Evolutionary conservation across 2,888 invertebrate species (phyloP), one percentile per base, ranked within the genome.

Genomic region (Julus scandinavius): DNA sequence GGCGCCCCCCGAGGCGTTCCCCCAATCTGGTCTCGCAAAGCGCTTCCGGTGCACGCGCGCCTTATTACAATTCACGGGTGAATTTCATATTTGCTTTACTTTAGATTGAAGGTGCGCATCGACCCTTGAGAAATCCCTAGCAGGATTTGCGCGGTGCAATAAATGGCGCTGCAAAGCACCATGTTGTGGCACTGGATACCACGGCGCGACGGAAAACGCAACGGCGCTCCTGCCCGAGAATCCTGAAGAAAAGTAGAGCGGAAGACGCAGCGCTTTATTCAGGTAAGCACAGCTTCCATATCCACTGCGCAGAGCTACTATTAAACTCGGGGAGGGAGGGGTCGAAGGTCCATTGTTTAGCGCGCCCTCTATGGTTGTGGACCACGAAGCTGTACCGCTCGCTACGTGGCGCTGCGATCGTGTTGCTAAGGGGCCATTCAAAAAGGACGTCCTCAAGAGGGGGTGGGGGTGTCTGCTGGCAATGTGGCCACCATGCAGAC

Each of bases 41-140:
- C 54, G 54, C 54, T 54, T 54, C 54, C 54, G 54, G 54, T 54
- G 54, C 54, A 54, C 54, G 54, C 54, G 54, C 54, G 54, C 54
- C 54, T 54, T 54, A 54, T 54, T 54, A 54, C 54, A 54, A 54
- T 54, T 54, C 54, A 54, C 54, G 54, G 13, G 54, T 54, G 54
- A 54, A 54, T 54, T 54, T 54, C 5, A 54, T 54, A 54, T 54
- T 54, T 54, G 54, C 54, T 54, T 54, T 54, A 13, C 9, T 54
- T 11, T 2, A 54, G 54, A 54, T 54, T 54, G 54, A 54, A 54
- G 54, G 54, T 54, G 5, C 54, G 13, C 54, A 54, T 54, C 54
- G 54, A 54, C 54, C 54, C 54, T 15, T 54, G 54, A 54, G 54
- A 54, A 54, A 54, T 54, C 49, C 54, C 54, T 13, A 13, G 9